Evolutionary conservation across 2,113 vertebrate species (phyloP).

Genomic region (Columba janthina): DNA sequence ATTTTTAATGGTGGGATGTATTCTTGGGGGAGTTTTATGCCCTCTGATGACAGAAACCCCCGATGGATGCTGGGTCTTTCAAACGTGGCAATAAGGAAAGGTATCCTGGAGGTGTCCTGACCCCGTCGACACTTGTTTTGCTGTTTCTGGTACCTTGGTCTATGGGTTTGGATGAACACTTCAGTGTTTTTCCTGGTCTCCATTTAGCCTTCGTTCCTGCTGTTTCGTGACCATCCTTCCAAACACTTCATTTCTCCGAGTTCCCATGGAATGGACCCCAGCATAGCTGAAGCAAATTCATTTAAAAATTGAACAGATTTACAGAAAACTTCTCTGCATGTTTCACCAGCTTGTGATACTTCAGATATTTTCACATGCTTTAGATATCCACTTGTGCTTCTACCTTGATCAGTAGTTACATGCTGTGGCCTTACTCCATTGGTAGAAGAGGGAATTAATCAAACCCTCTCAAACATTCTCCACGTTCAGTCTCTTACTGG

Average conservation of each 20-base stretch:
- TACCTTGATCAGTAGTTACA: background rate
- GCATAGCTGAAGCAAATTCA: background rate
- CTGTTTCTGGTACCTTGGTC: rapidly evolving
- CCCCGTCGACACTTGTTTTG: background rate
- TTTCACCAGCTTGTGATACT: background rate
- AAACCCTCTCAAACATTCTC: constrained; percentile 13
- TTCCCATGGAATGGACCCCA: background rate
- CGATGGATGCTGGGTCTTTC: background rate
- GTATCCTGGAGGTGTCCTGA: background rate
- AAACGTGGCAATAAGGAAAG: background rate
- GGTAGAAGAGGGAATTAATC: constrained; percentile 7
- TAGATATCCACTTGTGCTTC: background rate
- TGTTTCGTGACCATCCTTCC: background rate
- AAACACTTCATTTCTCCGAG: background rate
- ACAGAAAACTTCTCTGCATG: background rate
- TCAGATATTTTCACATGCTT: background rate
- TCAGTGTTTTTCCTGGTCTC: background rate
- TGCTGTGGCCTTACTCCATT: background rate
- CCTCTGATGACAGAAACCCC: background rate
- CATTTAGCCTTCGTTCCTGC: background rate
- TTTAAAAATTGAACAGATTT: background rate
- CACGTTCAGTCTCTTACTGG: background rate
- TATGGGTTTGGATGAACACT: background rate
- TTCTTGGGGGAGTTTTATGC: background rate
- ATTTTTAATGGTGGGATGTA: background rate